phyloP scores from a whole-genome alignment of 1,140 invertebrate species.

The Zaprionus capensis region DNA sequence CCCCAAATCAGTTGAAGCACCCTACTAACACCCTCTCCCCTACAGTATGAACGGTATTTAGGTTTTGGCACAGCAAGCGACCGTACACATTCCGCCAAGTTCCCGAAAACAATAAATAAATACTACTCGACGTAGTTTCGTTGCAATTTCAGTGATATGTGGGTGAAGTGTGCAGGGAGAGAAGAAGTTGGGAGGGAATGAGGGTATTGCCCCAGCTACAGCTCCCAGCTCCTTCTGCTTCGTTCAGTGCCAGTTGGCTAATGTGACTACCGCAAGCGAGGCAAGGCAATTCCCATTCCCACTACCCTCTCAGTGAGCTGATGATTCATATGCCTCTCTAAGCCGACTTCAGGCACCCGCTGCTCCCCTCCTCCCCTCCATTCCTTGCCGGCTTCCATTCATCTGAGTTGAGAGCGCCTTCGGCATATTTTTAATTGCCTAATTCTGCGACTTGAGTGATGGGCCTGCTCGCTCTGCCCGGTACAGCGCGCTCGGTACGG shows the following conservation, averaged over 20 bases:
- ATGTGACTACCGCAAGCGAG: conserved; percentile 40
- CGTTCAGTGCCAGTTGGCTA: conserved; percentile 26
- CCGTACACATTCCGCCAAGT: conserved; percentile 1
- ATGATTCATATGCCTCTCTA: conserved; percentile 74
- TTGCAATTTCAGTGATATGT: conserved; percentile 38
- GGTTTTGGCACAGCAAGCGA: conserved; percentile 13
- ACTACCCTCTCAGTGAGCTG: conserved; percentile 52
- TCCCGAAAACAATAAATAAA: conserved; percentile 45
- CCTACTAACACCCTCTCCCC: neutral
- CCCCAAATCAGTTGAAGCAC: neutral
- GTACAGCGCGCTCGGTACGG: neutral
- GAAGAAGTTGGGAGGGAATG: neutral
- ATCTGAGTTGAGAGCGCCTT: conserved; percentile 72
- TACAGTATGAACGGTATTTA: conserved; percentile 3
- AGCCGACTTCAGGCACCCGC: conserved; percentile 38
- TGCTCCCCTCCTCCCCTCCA: neutral
- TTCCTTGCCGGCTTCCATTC: conserved; percentile 37
- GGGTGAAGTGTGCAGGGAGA: neutral
- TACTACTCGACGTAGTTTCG: conserved; percentile 42
- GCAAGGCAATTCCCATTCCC: conserved; percentile 50
- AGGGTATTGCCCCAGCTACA: neutral
- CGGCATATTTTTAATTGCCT: conserved; percentile 84
- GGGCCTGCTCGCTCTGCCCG: conserved; percentile 49
- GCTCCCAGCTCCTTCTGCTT: neutral
- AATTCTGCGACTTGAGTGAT: conserved; percentile 84